Conservation (phyloP, 2,797 vertebrate genomes). For the Loriculus beryllinus region DNA sequence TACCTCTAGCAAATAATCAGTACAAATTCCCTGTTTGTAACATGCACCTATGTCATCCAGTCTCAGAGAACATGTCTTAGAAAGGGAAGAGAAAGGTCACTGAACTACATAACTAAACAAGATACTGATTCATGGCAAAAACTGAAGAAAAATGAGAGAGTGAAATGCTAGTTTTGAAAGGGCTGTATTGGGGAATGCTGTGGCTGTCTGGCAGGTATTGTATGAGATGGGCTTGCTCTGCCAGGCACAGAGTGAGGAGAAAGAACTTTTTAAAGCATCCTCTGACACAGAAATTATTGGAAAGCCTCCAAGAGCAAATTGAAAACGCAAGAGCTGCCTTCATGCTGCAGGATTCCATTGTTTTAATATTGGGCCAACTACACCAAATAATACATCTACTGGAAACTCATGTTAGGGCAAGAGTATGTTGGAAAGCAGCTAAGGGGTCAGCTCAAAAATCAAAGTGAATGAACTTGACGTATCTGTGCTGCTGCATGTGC, state of each 20-base stretch:
- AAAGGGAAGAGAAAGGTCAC: neutral
- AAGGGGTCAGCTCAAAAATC: slow-evolving; percentile 23
- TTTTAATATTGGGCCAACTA: slow-evolving; percentile 41
- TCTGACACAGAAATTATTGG: slow-evolving; percentile 57
- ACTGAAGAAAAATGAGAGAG: neutral
- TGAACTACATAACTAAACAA: neutral
- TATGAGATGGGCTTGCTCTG: neutral
- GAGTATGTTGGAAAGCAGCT: slow-evolving; percentile 17
- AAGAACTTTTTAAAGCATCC: slow-evolving; percentile 44
- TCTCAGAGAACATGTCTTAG: neutral
- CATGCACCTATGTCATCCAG: neutral
- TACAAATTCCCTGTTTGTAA: neutral
- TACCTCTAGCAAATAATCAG: neutral
- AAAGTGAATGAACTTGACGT: slow-evolving; percentile 2
- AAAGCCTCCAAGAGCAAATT: slow-evolving; percentile 47
- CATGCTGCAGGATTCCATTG: slow-evolving; percentile 40
- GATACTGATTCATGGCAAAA: neutral
- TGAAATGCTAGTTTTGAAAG: neutral
- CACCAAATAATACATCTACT: slow-evolving; percentile 26
- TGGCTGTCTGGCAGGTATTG: slow-evolving; percentile 21
- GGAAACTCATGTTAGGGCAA: slow-evolving; percentile 7
- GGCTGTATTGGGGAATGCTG: neutral
- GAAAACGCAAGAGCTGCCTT: slow-evolving; percentile 45
- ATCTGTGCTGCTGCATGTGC: neutral
- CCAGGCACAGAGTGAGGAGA: neutral